Percentiles rank a stretch among this genome's conserved stretches.
phyloP scores from a whole-genome alignment of 2,888 invertebrate genomes.

The Lithodes maja region DNA sequence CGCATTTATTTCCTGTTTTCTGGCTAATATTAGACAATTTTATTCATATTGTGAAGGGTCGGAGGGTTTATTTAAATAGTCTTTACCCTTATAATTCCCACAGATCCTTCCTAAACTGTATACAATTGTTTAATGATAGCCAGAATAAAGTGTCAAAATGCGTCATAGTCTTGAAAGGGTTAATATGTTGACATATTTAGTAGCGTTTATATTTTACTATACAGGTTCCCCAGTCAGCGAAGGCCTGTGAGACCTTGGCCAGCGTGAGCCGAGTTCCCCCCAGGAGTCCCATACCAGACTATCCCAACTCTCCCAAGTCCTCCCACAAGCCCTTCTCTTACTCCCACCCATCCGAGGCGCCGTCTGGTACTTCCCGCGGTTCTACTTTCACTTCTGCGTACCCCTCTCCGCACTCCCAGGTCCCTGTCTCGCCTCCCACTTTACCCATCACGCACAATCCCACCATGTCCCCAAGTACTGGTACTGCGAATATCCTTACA shows the following conservation, averaged over 20 bases:
- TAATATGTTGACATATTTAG: too few relatives aligned
- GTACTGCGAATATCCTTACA: too few relatives aligned
- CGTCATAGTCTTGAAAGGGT: too few relatives aligned
- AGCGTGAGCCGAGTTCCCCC: slow-evolving; percentile 14
- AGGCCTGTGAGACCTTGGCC: background rate
- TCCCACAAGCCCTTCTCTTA: slow-evolving; percentile 49
- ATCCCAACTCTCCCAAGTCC: slow-evolving; percentile 43
- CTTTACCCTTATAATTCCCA: too few relatives aligned
- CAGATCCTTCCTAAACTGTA: too few relatives aligned
- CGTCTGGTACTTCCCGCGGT: too few relatives aligned
- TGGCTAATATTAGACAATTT: too few relatives aligned
- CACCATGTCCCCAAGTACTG: background rate
- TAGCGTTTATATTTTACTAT: background rate
- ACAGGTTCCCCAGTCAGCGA: slow-evolving; percentile 30
- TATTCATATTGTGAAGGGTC: too few relatives aligned
- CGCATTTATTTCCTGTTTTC: too few relatives aligned
- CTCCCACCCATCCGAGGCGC: slow-evolving; percentile 1
- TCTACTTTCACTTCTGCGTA: background rate
- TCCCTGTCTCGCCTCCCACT: slow-evolving; percentile 2
- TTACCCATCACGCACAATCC: background rate
- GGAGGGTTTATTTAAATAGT: too few relatives aligned
- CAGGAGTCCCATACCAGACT: slow-evolving; percentile 45
- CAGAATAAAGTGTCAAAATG: too few relatives aligned
- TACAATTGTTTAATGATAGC: too few relatives aligned
- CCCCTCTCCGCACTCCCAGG: background rate